phyloP scores from a whole-genome alignment of 1,140 invertebrate species.

The Antheraea mylitta region DNA sequence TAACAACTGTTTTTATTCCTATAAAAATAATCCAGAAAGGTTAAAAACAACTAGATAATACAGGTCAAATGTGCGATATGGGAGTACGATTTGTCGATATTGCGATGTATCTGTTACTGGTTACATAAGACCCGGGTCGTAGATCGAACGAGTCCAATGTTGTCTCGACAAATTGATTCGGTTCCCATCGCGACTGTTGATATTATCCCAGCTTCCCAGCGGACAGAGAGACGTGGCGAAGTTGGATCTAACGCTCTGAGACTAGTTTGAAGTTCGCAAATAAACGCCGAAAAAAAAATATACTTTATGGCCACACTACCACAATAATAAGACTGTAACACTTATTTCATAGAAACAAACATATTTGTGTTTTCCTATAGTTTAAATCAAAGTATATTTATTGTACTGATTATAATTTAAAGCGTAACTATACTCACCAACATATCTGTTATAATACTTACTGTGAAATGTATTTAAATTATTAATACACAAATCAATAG shows the following conservation, averaged over 20 bases:
- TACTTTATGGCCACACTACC: conserved; percentile 20
- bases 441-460: too few species aligned
- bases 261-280: conserved; percentile 21
- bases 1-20: conserved; percentile 61
- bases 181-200: conserved; percentile 52
- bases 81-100: conserved; percentile 12
- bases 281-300: conserved; percentile 22
- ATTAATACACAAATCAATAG: neutral
- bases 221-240: conserved; percentile 33
- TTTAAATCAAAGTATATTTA: too few species aligned
- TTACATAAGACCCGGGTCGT: conserved; percentile 32
- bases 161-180: conserved; percentile 65
- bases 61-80: conserved; percentile 27
- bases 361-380: too few species aligned
- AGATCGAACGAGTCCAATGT: conserved; percentile 51
- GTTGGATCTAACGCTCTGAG: conserved; percentile 20
- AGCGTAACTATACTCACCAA: too few species aligned
- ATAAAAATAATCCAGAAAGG: conserved; percentile 11
- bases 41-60: conserved; percentile 21
- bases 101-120: conserved; percentile 7
- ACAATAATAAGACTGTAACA: conserved; percentile 23
- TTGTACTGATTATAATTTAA: too few species aligned
- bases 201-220: conserved; percentile 35
- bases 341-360: conserved; percentile 15
- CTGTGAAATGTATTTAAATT: too few species aligned